Percentiles rank a stretch among this genome's conserved stretches.
phyloP scores from a whole-genome alignment of 2,113 vertebrate species.

The Amphiprion ocellaris region DNA sequence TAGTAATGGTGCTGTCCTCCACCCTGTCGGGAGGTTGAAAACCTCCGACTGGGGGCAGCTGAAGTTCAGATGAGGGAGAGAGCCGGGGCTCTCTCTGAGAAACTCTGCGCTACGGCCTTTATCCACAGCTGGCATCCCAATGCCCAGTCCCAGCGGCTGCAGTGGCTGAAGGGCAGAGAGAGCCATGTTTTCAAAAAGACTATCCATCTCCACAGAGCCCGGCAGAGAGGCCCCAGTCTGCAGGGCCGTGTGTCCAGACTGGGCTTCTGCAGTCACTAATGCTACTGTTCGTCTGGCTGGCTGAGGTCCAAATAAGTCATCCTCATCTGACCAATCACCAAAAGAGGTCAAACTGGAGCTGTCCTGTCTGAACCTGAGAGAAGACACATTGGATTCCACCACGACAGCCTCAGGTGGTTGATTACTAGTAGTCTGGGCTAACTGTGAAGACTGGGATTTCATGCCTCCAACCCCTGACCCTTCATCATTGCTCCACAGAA shows the following conservation, averaged over 20 bases:
- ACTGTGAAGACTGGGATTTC: slow-evolving; percentile 81
- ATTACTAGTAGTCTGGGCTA: slow-evolving; percentile 70
- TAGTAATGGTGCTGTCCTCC: slow-evolving; percentile 88
- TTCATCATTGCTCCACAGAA: slow-evolving; percentile 66
- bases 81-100: slow-evolving; percentile 78
- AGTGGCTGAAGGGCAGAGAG: slow-evolving; percentile 84
- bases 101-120: slow-evolving; percentile 84
- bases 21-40: slow-evolving; percentile 89
- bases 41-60: slow-evolving; percentile 89
- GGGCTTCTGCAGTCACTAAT: slow-evolving; percentile 82
- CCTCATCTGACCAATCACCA: slow-evolving; percentile 94
- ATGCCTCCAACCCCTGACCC: slow-evolving; percentile 74
- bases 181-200: slow-evolving; percentile 81
- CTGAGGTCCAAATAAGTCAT: slow-evolving; percentile 91
- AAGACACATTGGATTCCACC: slow-evolving; percentile 72
- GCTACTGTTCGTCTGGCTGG: slow-evolving; percentile 83
- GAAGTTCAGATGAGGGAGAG: slow-evolving; percentile 83
- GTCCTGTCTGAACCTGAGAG: slow-evolving; percentile 80
- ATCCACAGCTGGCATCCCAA: slow-evolving; percentile 83
- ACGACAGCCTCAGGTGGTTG: slow-evolving; percentile 66
- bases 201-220: slow-evolving; percentile 91
- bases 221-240: slow-evolving; percentile 88
- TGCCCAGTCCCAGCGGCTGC: slow-evolving; percentile 82
- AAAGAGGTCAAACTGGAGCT: slow-evolving; percentile 87
- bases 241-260: slow-evolving; percentile 62